Evolutionary conservation across 2,888 invertebrate genomes (phyloP).

Genomic region (Biston betularia): DNA sequence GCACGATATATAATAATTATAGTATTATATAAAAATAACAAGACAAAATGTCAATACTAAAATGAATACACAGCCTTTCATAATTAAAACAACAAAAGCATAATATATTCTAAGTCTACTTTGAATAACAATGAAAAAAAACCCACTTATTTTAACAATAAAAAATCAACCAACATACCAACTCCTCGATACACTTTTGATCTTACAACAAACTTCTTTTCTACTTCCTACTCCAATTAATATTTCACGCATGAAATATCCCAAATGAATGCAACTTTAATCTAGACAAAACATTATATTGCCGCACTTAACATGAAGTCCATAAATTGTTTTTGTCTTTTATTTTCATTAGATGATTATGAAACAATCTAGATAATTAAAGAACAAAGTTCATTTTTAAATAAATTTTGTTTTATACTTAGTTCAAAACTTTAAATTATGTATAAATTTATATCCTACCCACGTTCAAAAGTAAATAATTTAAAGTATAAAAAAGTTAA

Average conservation of each 20-base stretch:
- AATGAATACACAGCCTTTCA: constrained; percentile 22
- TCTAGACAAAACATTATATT: background rate
- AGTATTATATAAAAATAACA: constrained; percentile 10
- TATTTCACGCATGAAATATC: background rate
- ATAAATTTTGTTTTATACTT: background rate
- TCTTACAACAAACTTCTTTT: background rate
- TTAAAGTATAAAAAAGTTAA: too few species aligned
- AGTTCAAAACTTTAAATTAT: too few species aligned
- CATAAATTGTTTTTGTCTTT: too few species aligned
- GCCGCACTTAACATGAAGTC: too few species aligned
- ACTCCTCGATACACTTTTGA: constrained; percentile 2
- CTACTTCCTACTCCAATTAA: background rate
- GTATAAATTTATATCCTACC: too few species aligned
- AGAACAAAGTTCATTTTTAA: too few species aligned
- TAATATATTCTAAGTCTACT: background rate
- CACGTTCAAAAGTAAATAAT: too few species aligned
- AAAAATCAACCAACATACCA: too few species aligned
- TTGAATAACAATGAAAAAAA: constrained; percentile 4
- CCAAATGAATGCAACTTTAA: background rate
- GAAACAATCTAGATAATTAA: too few species aligned
- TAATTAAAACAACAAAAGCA: constrained; percentile 8
- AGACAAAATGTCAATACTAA: background rate
- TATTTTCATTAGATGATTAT: too few species aligned
- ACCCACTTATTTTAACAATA: background rate
- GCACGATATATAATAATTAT: background rate